Conservation (phyloP, 2,888 invertebrate genomes). For the Sphaerophoria rueppellii region DNA sequence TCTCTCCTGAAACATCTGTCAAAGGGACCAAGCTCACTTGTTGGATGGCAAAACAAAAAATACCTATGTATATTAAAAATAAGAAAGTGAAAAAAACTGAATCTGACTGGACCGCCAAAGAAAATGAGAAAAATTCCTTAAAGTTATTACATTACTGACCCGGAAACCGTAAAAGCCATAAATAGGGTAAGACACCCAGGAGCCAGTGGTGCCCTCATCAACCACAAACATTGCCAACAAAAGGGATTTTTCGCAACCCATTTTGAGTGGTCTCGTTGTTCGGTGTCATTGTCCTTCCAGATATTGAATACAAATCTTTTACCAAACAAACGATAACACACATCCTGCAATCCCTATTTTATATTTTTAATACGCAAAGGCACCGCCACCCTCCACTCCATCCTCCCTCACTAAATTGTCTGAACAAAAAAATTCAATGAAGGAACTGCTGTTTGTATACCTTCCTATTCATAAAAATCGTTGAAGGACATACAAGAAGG, state of each 20-base stretch:
- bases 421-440: background rate
- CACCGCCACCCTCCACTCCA: conserved; percentile 2
- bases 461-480: background rate
- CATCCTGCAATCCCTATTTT: background rate
- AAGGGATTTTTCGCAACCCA: conserved; percentile 28
- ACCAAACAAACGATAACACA: background rate
- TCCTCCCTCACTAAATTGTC: conserved; percentile 9
- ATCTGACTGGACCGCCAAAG: conserved; percentile 23
- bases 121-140: conserved; percentile 27
- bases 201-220: conserved; percentile 11
- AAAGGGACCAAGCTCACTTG: conserved; percentile 11
- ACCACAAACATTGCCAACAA: conserved; percentile 51
- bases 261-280: conserved; percentile 41
- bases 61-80: background rate
- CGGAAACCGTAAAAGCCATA: conserved; percentile 35
- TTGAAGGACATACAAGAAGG: background rate
- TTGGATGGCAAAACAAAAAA: background rate
- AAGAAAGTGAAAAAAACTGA: conserved; percentile 3
- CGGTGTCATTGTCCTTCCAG: conserved; percentile 49
- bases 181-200: background rate
- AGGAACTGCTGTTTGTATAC: background rate
- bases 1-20: conserved; percentile 29
- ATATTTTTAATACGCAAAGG: background rate
- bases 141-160: conserved; percentile 41
- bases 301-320: conserved; percentile 35